phyloP scores from a whole-genome alignment of 2,888 invertebrate genomes.

The Nipponacmea schrenckii region DNA sequence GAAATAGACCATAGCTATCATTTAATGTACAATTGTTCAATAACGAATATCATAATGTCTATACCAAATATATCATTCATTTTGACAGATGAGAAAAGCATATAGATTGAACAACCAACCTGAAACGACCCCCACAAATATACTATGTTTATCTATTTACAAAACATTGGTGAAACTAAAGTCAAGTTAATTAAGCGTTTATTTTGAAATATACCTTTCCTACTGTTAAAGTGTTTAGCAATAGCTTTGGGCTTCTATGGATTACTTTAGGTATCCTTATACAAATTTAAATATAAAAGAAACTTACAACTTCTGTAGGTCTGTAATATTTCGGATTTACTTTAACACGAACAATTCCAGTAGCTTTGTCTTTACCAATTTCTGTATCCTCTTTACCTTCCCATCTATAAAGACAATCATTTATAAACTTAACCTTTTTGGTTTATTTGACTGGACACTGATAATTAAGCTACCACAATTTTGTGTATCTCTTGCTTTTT shows the following conservation, averaged over 20 bases:
- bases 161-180: no score
- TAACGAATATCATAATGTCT: not conserved
- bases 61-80: not conserved
- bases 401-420: constrained; percentile 75
- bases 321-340: constrained; percentile 95
- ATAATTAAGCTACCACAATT: not conserved
- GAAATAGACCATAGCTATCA: no score
- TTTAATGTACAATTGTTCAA: not conserved
- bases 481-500: not conserved
- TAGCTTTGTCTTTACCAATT: constrained; percentile 80
- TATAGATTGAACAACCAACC: no score
- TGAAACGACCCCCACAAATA: no score
- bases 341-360: constrained; percentile 81
- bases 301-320: constrained; percentile 88
- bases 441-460: not conserved
- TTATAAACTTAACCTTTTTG: not conserved
- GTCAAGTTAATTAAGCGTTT: no score
- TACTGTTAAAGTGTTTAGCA: no score
- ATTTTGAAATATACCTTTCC: no score
- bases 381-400: constrained; percentile 86
- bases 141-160: no score
- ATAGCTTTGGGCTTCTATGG: no score
- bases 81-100: not conserved
- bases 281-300: not conserved
- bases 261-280: not conserved